A percentile compares a stretch with the other conserved stretches of the same genome.
Evolutionary conservation across 2,797 vertebrate genomes (phyloP).

Genomic region (Aeoliscus strigatus): DNA sequence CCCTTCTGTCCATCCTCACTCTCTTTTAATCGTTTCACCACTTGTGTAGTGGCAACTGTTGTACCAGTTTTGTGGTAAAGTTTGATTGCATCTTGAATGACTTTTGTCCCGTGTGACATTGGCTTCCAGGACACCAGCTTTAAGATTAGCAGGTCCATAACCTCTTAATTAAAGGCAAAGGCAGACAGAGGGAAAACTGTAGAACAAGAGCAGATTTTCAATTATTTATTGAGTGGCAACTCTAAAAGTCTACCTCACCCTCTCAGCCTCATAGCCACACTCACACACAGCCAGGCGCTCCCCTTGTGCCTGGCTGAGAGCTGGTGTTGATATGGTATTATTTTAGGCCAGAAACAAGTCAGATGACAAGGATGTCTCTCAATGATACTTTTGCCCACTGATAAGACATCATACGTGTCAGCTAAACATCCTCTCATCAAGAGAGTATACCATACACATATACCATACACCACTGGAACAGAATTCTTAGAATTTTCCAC

Average conservation of each 20-base stretch:
- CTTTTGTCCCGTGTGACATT: slow-evolving; percentile 51
- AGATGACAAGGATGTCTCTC: not conserved
- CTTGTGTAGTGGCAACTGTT: slow-evolving; percentile 1
- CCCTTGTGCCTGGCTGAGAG: slow-evolving; percentile 2
- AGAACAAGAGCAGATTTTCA: slow-evolving; percentile 52
- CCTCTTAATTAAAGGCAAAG: slow-evolving; percentile 67
- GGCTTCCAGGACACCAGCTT: slow-evolving; percentile 35
- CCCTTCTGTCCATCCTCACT: not conserved
- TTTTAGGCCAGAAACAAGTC: slow-evolving; percentile 8
- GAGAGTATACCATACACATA: not conserved
- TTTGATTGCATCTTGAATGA: slow-evolving; percentile 45
- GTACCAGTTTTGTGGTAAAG: slow-evolving; percentile 19
- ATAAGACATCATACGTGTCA: slow-evolving; percentile 1
- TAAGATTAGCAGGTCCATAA: slow-evolving; percentile 49
- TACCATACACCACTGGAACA: no score
- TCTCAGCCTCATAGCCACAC: slow-evolving; percentile 9
- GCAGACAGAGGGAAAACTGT: slow-evolving; percentile 35
- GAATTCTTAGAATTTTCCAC: no score
- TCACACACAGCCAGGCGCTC: slow-evolving; percentile 10
- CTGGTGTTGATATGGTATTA: slow-evolving; percentile 4
- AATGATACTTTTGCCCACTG: not conserved
- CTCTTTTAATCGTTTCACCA: slow-evolving; percentile 8
- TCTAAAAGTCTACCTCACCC: slow-evolving; percentile 19
- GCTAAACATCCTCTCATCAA: not conserved
- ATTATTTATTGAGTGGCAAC: slow-evolving; percentile 65